phyloP scores from a whole-genome alignment of 2,888 invertebrate genomes.

The Ptychoptera albimana region DNA sequence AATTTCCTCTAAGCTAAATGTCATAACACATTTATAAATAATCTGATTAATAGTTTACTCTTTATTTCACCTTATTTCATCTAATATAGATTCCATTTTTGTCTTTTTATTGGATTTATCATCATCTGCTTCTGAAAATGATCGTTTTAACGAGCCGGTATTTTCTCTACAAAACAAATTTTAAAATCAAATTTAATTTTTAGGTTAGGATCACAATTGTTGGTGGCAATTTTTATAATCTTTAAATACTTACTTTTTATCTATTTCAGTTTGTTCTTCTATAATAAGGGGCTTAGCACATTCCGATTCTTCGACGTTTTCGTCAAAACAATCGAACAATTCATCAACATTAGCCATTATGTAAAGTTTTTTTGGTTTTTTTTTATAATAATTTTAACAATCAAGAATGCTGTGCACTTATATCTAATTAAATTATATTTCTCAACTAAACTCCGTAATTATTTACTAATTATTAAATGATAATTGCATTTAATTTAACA shows the following conservation, averaged over 20 bases:
- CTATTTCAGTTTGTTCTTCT: background rate
- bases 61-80: conserved; percentile 17
- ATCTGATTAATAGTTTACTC: conserved; percentile 4
- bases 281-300: conserved; percentile 11
- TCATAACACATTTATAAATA: conserved; percentile 13
- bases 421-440: too few species aligned
- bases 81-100: conserved; percentile 22
- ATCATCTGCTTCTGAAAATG: conserved; percentile 10
- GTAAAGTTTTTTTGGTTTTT: background rate
- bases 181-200: background rate
- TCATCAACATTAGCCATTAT: conserved; percentile 27
- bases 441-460: too few species aligned
- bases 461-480: too few species aligned
- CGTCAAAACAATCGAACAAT: conserved; percentile 27
- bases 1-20: conserved; percentile 50
- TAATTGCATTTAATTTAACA: too few species aligned
- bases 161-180: background rate
- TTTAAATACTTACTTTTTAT: conserved; percentile 1
- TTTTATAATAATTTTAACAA: background rate
- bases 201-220: conserved; percentile 5
- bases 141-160: conserved; percentile 9
- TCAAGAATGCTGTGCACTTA: too few species aligned
- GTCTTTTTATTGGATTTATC: conserved; percentile 11
- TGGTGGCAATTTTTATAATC: background rate
- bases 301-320: conserved; percentile 14